Evolutionary conservation across 1,140 invertebrate genomes (phyloP).

Genomic region (Amyelois transitella): DNA sequence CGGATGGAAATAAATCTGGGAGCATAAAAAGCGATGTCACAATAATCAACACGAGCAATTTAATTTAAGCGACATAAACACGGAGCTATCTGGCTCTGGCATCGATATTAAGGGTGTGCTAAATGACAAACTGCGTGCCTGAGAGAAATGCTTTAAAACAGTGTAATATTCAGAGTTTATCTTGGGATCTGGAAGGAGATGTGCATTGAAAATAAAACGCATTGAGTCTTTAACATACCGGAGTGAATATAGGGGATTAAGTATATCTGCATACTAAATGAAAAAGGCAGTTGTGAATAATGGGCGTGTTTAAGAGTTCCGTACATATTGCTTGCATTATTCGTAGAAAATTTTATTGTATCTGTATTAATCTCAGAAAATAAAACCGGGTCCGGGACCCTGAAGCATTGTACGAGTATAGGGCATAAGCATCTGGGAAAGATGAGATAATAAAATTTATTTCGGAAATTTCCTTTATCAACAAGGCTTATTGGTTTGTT

Average conservation of each 20-base stretch:
- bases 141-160: slow-evolving; percentile 60
- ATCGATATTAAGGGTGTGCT: slow-evolving; percentile 66
- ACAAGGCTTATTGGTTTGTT: no score
- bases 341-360: background rate
- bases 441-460: no score
- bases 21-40: slow-evolving; percentile 55
- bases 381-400: no score
- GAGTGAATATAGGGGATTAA: slow-evolving; percentile 25
- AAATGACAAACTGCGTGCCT: slow-evolving; percentile 65
- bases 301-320: background rate
- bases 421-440: no score
- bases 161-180: slow-evolving; percentile 61
- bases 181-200: slow-evolving; percentile 43
- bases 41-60: slow-evolving; percentile 65
- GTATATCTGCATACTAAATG: slow-evolving; percentile 27
- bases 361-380: background rate
- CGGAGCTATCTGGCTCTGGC: slow-evolving; percentile 54
- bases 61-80: slow-evolving; percentile 70
- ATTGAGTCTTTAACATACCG: slow-evolving; percentile 36
- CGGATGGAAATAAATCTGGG: slow-evolving; percentile 42
- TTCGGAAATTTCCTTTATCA: no score
- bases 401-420: no score
- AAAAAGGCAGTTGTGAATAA: background rate
- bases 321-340: background rate
- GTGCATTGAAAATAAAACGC: slow-evolving; percentile 36